A percentile compares a stretch with the other conserved stretches of the same genome.
Conservation (phyloP, 2,797 vertebrate genomes). For the Acipenser oxyrinchus region DNA sequence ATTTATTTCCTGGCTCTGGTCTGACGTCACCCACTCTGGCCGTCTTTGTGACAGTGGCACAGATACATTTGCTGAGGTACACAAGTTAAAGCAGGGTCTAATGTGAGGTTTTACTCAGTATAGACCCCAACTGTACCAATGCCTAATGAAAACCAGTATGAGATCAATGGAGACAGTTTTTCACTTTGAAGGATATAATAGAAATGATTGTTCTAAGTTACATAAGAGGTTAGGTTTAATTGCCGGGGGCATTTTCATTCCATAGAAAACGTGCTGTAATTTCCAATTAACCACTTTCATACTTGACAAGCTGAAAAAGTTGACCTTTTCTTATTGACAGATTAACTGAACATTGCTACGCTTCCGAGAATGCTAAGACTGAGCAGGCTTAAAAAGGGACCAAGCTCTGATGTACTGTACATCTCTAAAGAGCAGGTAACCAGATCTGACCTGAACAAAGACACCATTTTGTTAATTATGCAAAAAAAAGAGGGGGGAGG, state of each 20-base stretch:
- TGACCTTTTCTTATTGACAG: constrained; percentile 2
- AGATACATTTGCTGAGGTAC: too few relatives aligned
- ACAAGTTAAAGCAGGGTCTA: not conserved
- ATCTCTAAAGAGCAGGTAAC: too few relatives aligned
- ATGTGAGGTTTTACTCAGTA: not conserved
- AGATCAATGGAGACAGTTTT: not conserved
- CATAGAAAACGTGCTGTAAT: not conserved
- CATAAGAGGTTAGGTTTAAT: not conserved
- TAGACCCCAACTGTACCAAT: too few relatives aligned
- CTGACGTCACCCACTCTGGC: too few relatives aligned
- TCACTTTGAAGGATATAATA: constrained; percentile 2
- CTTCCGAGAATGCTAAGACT: not conserved
- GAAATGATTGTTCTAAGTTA: constrained; percentile 4
- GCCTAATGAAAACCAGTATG: not conserved
- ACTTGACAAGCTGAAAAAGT: not conserved
- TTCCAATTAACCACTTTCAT: not conserved
- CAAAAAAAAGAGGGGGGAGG: too few relatives aligned
- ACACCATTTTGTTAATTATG: not conserved
- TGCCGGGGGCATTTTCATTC: constrained; percentile 5
- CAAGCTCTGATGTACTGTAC: not conserved
- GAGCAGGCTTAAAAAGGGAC: not conserved
- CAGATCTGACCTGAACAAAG: not conserved
- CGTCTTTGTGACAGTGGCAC: too few relatives aligned
- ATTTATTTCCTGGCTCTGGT: too few relatives aligned
- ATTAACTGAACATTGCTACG: not conserved